Percentiles rank a stretch among this genome's conserved stretches.
Conservation (phyloP, 2,797 vertebrate genomes). For the Zalophus californianus region DNA sequence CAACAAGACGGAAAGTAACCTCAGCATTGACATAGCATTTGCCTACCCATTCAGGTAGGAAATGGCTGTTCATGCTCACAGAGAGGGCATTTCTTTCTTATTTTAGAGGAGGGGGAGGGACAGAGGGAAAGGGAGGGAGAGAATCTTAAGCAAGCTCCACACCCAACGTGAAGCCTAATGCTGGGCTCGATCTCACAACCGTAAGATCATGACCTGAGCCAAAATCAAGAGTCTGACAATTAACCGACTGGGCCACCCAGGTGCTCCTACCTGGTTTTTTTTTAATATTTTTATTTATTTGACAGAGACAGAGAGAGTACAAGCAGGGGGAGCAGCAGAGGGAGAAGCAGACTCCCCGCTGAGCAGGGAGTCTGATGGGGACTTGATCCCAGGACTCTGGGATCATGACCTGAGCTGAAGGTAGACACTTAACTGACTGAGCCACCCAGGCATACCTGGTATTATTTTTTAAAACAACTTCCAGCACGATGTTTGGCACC, state of each 20-base stretch:
- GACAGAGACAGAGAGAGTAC: not conserved
- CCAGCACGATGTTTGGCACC: not conserved
- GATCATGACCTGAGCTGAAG: not conserved
- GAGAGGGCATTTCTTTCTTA: not conserved
- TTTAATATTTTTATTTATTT: not conserved
- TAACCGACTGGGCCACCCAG: not conserved
- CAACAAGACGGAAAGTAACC: slow-evolving; percentile 98
- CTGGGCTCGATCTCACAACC: not conserved
- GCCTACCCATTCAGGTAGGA: slow-evolving; percentile 98
- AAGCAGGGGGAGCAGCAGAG: not conserved
- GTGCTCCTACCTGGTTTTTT: not conserved
- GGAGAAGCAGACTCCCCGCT: not conserved
- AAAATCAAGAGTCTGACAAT: not conserved
- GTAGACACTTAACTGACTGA: not conserved
- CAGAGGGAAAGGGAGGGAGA: not conserved
- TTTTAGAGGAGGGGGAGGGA: not conserved
- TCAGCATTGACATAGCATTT: slow-evolving; percentile 95
- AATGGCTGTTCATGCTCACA: rapidly evolving
- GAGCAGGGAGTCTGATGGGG: not conserved
- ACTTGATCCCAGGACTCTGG: not conserved
- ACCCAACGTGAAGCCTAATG: not conserved
- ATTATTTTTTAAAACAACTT: not conserved
- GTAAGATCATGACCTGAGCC: not conserved
- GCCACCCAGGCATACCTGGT: not conserved
- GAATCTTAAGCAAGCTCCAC: not conserved